Conservation (phyloP, 2,113 vertebrate species). For the Egretta garzetta region DNA sequence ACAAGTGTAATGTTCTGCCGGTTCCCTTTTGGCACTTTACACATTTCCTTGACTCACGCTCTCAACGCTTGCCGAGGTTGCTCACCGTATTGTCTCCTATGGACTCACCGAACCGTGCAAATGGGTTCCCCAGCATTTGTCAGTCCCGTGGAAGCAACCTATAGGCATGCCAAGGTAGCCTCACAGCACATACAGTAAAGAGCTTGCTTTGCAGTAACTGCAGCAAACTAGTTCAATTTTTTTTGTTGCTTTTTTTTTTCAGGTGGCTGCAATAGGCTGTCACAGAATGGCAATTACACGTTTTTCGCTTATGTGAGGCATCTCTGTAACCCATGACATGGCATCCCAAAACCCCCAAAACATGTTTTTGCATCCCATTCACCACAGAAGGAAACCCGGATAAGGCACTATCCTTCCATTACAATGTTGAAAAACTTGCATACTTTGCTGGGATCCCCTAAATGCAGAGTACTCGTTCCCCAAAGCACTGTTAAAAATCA, state of each 20-base stretch:
- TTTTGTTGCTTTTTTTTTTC: background rate
- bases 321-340: background rate
- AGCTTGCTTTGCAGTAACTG: background rate
- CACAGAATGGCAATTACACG: background rate
- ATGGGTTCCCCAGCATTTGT: constrained; percentile 27
- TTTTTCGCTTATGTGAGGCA: background rate
- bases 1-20: constrained; percentile 43
- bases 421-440: background rate
- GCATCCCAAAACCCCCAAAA: background rate
- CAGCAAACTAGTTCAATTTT: background rate
- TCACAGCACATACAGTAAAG: background rate
- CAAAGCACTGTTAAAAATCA: background rate
- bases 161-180: background rate
- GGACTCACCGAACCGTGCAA: background rate
- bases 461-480: background rate
- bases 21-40: constrained; percentile 68
- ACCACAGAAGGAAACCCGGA: background rate
- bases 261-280: background rate
- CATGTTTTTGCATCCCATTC: background rate
- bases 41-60: constrained; percentile 18
- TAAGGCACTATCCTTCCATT: background rate
- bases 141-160: background rate
- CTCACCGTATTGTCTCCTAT: constrained; percentile 44
- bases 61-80: constrained; percentile 40
- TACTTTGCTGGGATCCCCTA: background rate